Evolutionary conservation across 2,797 vertebrate species (phyloP).

Genomic region (Hybognathus amarus): DNA sequence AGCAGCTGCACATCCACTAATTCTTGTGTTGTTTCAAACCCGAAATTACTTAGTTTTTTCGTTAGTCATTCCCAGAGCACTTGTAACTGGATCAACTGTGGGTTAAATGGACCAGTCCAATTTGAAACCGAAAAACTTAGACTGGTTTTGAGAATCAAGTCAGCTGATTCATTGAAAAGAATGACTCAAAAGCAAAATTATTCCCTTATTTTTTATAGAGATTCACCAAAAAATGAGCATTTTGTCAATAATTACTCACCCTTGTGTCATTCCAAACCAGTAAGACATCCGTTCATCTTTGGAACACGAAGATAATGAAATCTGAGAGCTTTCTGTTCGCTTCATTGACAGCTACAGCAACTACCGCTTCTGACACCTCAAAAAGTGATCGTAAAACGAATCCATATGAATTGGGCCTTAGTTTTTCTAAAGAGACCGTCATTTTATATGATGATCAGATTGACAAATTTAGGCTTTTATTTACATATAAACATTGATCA

Average conservation of each 20-base stretch:
- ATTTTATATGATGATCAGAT: neutral
- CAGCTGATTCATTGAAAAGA: neutral
- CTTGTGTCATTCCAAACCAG: neutral
- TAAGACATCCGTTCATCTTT: neutral
- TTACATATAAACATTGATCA: neutral
- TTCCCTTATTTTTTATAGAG: neutral
- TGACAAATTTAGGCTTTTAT: neutral
- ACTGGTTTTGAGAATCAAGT: neutral
- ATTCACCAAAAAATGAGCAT: neutral
- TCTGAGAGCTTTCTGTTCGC: neutral
- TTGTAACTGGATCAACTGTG: neutral
- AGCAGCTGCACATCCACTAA: slow-evolving; percentile 1
- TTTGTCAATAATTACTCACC: neutral
- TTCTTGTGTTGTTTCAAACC: neutral
- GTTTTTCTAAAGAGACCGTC: neutral
- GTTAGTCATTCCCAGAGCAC: neutral
- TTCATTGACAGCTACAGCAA: neutral
- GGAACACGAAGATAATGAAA: neutral
- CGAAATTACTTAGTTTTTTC: neutral
- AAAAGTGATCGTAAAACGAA: neutral
- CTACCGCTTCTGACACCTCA: neutral
- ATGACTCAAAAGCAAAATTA: neutral
- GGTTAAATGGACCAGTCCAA: neutral
- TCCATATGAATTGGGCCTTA: neutral
- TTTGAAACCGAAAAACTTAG: neutral